phyloP scores from a whole-genome alignment of 2,797 vertebrate species.

The Peromyscus aztecus region DNA sequence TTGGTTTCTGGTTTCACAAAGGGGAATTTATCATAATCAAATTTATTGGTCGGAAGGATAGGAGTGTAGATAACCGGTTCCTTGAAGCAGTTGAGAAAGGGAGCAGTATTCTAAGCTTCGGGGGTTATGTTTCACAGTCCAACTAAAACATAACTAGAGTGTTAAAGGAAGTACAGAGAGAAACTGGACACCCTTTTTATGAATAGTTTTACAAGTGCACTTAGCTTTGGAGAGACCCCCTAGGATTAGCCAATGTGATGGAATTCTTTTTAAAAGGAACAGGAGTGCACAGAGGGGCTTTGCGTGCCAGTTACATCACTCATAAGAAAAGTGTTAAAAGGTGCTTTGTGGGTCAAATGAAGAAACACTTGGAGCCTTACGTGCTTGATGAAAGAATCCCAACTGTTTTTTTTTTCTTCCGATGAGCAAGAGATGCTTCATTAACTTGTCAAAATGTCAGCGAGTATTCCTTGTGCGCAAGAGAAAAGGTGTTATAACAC shows the following conservation, averaged over 20 bases:
- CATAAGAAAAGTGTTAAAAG: constrained; percentile 75
- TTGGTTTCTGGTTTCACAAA: constrained; percentile 71
- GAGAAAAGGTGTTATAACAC: constrained; percentile 59
- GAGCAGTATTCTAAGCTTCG: constrained; percentile 64
- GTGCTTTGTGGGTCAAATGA: constrained; percentile 67
- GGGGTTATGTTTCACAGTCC: constrained; percentile 78
- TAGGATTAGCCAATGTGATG: constrained; percentile 75
- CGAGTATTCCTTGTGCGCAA: constrained; percentile 49
- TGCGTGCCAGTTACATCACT: constrained; percentile 72
- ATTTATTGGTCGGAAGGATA: constrained; percentile 67
- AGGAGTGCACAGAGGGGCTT: constrained; percentile 64
- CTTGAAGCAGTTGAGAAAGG: constrained; percentile 75
- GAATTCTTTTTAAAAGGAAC: constrained; percentile 78
- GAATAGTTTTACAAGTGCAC: constrained; percentile 84
- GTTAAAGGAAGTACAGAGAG: constrained; percentile 82
- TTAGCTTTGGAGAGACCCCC: constrained; percentile 80
- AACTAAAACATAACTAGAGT: constrained; percentile 84
- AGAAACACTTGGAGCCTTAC: constrained; percentile 81
- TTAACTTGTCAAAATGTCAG: constrained; percentile 79
- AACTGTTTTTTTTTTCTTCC: constrained; percentile 54
- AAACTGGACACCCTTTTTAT: constrained; percentile 82
- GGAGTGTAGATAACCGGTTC: constrained; percentile 43
- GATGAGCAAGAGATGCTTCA: constrained; percentile 71
- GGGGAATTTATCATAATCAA: constrained; percentile 72
- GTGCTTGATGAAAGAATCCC: constrained; percentile 59